These are phyloP conservation scores for Podarcis cretensis DNA, from an alignment of 2,113 vertebrate genomes.

Conservation along the genomic window DNA sequence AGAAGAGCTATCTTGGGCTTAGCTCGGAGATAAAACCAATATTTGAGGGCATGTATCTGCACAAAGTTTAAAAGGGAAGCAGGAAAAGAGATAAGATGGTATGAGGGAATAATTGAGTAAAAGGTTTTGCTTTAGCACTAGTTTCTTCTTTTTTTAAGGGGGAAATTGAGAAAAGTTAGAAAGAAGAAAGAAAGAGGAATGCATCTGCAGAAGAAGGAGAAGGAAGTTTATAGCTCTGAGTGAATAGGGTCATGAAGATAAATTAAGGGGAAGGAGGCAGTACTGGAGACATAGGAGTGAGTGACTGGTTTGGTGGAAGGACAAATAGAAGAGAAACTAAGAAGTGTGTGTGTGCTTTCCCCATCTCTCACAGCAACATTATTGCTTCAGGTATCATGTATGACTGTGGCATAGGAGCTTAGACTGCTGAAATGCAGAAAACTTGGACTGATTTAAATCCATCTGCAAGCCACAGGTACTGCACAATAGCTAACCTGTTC, in stretches of 20 bases:
- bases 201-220: background rate
- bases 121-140: background rate
- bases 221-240: background rate
- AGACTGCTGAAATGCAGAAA: background rate
- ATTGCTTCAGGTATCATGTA: background rate
- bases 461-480: background rate
- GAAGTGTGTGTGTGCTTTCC: background rate
- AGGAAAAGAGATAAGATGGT: background rate
- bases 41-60: background rate
- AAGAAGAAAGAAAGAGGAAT: background rate
- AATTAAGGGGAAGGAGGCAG: background rate
- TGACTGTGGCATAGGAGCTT: background rate
- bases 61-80: background rate
- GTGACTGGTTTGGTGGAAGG: background rate
- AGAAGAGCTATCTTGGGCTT: background rate
- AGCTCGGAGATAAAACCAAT: background rate
- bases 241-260: conserved; percentile 1
- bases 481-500: no score
- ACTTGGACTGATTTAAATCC: background rate
- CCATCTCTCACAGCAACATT: background rate
- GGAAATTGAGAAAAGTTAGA: background rate
- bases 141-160: background rate
- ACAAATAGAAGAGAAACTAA: background rate
- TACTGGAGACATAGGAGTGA: background rate
- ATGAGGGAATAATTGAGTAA: background rate